Evolutionary conservation across 2,113 vertebrate species (phyloP).

Genomic region (Anolis carolinensis): DNA sequence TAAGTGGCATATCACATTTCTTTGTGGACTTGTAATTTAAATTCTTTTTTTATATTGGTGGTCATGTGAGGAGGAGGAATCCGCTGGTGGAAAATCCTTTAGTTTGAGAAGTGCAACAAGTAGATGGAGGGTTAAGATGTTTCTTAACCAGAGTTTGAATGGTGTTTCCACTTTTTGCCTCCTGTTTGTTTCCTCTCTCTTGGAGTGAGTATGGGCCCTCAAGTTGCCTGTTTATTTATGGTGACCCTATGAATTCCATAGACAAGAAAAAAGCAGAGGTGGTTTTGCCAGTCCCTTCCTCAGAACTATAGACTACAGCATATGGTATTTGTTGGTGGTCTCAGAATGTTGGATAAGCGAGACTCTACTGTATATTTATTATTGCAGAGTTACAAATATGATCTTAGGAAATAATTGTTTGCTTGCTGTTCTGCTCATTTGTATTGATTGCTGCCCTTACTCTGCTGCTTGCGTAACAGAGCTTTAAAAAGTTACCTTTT

Average conservation of each 20-base stretch:
- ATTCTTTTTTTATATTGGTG: background rate
- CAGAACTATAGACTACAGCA: no score
- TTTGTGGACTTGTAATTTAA: background rate
- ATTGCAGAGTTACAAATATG: background rate
- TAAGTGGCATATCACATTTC: background rate
- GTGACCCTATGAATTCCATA: no score
- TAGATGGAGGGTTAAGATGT: background rate
- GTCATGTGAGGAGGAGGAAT: background rate
- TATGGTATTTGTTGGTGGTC: no score
- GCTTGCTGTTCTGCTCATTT: background rate
- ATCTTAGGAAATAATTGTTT: background rate
- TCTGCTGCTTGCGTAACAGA: background rate
- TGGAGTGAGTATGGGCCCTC: no score
- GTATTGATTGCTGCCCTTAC: background rate
- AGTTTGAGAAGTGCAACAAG: background rate
- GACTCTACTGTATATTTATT: background rate
- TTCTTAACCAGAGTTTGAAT: background rate
- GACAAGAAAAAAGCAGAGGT: no score
- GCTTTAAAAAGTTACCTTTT: no score
- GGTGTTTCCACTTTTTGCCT: no score
- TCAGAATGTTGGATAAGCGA: no score
- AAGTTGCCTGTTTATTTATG: no score
- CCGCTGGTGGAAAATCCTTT: background rate
- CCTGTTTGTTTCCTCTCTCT: no score
- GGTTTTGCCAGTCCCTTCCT: no score